These are phyloP conservation scores for Heliopora coerulea DNA, from an alignment of 92 coral and sea anemone genomes.

Conservation along the genomic window DNA sequence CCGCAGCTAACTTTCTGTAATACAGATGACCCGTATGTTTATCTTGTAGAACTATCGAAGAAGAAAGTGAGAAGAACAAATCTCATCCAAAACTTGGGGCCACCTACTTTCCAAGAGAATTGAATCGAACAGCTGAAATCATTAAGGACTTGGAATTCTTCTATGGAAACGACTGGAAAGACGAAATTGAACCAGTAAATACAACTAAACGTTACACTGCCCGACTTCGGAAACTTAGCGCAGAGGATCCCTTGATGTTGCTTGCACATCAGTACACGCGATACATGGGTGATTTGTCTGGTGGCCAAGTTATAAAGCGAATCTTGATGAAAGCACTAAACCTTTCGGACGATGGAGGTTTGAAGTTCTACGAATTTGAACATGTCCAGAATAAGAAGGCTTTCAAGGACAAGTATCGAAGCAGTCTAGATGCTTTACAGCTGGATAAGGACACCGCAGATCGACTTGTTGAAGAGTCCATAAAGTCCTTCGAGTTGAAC, in stretches of 20 bases:
- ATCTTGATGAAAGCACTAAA: slow-evolving; percentile 84
- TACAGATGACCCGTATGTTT: too few species aligned
- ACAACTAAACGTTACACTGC: slow-evolving; percentile 78
- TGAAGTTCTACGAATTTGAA: slow-evolving; percentile 72
- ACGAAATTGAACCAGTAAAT: slow-evolving; percentile 61
- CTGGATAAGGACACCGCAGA: slow-evolving; percentile 72
- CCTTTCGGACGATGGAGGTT: slow-evolving; percentile 87
- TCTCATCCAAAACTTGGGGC: slow-evolving; percentile 71
- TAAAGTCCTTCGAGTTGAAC: slow-evolving; percentile 71
- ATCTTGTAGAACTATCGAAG: slow-evolving; percentile 76
- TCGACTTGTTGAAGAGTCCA: slow-evolving; percentile 84
- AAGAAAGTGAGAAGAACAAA: slow-evolving; percentile 72
- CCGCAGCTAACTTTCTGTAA: too few species aligned
- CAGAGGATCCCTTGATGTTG: slow-evolving; percentile 79
- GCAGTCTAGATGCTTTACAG: slow-evolving; percentile 68
- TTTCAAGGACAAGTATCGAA: slow-evolving; percentile 88
- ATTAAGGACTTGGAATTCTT: slow-evolving; percentile 82
- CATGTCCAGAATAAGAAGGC: slow-evolving; percentile 68
- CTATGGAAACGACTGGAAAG: slow-evolving; percentile 88
- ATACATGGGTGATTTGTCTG: slow-evolving; percentile 93
- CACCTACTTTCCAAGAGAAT: slow-evolving; percentile 82
- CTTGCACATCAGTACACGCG: slow-evolving; percentile 93
- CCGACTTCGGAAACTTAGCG: slow-evolving; percentile 70
- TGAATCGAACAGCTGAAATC: slow-evolving; percentile 65
- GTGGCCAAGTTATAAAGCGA: slow-evolving; percentile 83